Evolutionary conservation across 2,113 vertebrate species (phyloP), one percentile per base, ranked within the genome.

Genomic region (Cheilinus undulatus): DNA sequence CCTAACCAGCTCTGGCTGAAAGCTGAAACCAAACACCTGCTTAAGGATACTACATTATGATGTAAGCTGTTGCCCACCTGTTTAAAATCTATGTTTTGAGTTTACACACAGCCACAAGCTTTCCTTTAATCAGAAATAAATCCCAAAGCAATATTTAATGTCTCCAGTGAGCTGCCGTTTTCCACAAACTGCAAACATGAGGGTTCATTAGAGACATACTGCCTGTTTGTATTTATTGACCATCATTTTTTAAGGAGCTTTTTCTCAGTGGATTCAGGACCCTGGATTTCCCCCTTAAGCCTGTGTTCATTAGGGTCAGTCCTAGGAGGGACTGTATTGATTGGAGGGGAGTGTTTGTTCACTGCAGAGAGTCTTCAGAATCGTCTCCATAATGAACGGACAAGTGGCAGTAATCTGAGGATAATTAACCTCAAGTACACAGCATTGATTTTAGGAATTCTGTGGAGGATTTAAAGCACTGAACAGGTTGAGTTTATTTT

Each of bases 201-300:
- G 24, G 57, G 57, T 61, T 79, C 45, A 77, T 73, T 64, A 57
- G 53, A 71, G 69, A 60, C 11, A 17, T 4, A 15, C 7, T 15
- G 2, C 38, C 19, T 0, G 63, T 62, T 28, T 53, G 60, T 53
- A 45, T 43, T 45, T 43, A 80, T 84, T 34, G 68, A 85, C 60
- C 7, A 12, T 50, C 28, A 40, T 51, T 59, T 66, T 51, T 17
- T 8, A 34, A 34, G 40, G 64, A 54, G 49, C 75, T 82, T 70
- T 53, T 36, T 22, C 65, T 67, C 42, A 40, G 22, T 8, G 46
- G 60, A 22, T 36, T 52, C 50, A 42, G 60, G 49, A 52, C 51
- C 64, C 46, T 20, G 61, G 69, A 49, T 64, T 48, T 67, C 59
- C 52, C 69, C 22, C 51, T 66, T 86, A 85, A 92, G 73, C 69